Conservation (phyloP, 2,113 vertebrate species). For the Gadus macrocephalus region DNA sequence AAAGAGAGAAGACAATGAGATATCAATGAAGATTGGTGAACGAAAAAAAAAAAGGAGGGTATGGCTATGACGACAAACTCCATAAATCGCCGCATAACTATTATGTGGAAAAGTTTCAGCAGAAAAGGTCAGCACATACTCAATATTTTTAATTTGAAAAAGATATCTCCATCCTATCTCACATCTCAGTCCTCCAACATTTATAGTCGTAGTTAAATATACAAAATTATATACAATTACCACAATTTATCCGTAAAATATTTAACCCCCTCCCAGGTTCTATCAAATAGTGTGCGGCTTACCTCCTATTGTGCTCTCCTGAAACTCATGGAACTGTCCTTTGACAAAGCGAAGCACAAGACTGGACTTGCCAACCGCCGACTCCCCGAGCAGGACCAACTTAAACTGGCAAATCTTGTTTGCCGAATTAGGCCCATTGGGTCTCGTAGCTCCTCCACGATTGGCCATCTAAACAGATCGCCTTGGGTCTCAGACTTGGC, state of each 20-base stretch:
- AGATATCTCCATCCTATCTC: too few species aligned
- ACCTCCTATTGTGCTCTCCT: constrained; percentile 93
- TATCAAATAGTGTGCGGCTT: constrained; percentile 8
- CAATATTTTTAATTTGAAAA: too few species aligned
- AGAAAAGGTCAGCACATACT: too few species aligned
- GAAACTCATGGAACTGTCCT: constrained; percentile 91
- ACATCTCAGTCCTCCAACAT: too few species aligned
- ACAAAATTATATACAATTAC: too few species aligned
- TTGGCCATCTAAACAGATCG: constrained; percentile 83
- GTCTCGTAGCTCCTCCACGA: constrained; percentile 82
- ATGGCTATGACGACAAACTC: too few species aligned
- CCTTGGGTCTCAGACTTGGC: constrained; percentile 63
- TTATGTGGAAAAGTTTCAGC: too few species aligned
- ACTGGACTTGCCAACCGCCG: constrained; percentile 89
- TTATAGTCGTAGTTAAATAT: too few species aligned
- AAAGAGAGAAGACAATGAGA: background rate
- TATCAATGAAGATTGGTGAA: too few species aligned
- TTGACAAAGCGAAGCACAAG: constrained; percentile 90
- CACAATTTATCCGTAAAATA: constrained; percentile 62
- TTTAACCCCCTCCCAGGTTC: constrained; percentile 59
- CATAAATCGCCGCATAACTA: too few species aligned
- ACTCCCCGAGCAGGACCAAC: constrained; percentile 87
- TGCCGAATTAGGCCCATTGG: constrained; percentile 83
- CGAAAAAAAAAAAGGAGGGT: too few species aligned
- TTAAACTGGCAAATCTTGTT: constrained; percentile 94